phyloP scores from a whole-genome alignment of 2,797 vertebrate genomes.

The Lepilemur ruficaudatus region DNA sequence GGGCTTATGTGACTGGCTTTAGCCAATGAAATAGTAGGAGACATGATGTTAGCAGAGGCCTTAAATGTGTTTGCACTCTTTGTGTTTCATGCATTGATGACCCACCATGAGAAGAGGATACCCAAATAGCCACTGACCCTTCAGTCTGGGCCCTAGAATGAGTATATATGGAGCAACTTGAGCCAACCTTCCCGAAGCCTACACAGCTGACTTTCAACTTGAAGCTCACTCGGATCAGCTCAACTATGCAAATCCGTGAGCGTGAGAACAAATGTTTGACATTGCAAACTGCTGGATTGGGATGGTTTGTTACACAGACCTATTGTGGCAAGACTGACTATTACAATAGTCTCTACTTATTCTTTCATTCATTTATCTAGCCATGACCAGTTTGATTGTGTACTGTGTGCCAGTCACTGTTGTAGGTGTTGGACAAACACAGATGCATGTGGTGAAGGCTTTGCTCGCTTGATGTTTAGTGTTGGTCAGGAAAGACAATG shows the following conservation, averaged over 20 bases:
- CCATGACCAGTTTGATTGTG: neutral
- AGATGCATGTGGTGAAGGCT: neutral
- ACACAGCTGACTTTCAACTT: neutral
- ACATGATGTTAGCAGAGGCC: neutral
- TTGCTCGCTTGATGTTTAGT: neutral
- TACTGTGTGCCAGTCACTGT: neutral
- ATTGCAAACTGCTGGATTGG: neutral
- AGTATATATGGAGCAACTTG: neutral
- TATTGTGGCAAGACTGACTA: neutral
- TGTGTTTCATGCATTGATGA: neutral
- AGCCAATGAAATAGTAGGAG: neutral
- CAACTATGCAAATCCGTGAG: neutral
- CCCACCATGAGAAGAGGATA: neutral
- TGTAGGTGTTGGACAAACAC: neutral
- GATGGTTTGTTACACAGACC: neutral
- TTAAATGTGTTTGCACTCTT: neutral
- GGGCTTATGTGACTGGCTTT: neutral
- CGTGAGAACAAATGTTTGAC: neutral
- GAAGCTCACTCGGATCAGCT: neutral
- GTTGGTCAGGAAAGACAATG: neutral
- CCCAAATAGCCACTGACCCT: neutral
- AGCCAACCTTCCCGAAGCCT: neutral
- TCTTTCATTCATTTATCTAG: neutral
- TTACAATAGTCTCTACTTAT: neutral
- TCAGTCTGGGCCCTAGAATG: neutral